A percentile compares a stretch with the other conserved stretches of the same genome.
Conservation (phyloP, 35 echinoderm and acorn worm species). For the Chiridota heheva region DNA sequence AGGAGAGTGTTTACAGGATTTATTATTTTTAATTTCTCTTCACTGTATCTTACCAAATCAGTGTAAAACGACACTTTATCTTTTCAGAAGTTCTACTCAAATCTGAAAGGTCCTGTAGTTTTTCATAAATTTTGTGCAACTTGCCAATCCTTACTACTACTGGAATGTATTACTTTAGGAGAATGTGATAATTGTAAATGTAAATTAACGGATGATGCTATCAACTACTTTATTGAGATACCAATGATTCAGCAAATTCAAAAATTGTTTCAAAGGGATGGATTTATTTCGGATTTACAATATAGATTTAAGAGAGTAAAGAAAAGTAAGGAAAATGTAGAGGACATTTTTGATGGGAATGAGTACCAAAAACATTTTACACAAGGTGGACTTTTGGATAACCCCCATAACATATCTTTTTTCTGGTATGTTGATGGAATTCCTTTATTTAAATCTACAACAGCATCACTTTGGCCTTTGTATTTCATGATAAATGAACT, state of each 20-base stretch:
- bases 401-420: conserved; percentile 22
- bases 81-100: too few relatives aligned
- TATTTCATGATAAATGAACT: conserved; percentile 52
- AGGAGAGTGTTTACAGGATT: too few relatives aligned
- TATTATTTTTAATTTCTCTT: too few relatives aligned
- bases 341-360: conserved; percentile 46
- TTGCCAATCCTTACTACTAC: background rate
- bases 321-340: background rate
- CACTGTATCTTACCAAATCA: too few relatives aligned
- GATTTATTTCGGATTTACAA: background rate
- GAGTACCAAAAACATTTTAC: conserved; percentile 7
- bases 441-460: conserved; percentile 29
- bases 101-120: too few relatives aligned
- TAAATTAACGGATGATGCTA: too few relatives aligned
- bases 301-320: conserved; percentile 14
- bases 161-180: too few relatives aligned
- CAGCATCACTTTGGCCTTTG: conserved; percentile 25
- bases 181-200: too few relatives aligned
- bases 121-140: background rate
- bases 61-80: too few relatives aligned
- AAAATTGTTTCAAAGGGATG: background rate
- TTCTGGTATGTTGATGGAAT: conserved; percentile 31
- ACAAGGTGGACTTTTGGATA: background rate
- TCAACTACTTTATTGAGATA: too few relatives aligned
- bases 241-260: background rate